These are phyloP conservation scores for Choloepus didactylus DNA, from an alignment of 2,797 vertebrate species.

Conservation along the genomic window DNA sequence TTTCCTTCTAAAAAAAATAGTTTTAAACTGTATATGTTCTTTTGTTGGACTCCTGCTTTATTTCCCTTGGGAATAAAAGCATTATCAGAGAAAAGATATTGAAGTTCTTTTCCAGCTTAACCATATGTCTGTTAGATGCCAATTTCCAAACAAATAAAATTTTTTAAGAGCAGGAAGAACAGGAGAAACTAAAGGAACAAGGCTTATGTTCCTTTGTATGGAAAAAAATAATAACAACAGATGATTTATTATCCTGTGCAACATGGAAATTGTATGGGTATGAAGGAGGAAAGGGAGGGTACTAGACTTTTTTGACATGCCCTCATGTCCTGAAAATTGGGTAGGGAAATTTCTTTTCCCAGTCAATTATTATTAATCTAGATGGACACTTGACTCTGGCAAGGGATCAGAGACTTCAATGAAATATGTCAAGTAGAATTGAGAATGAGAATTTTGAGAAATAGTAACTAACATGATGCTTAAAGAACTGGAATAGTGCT, in stretches of 20 bases:
- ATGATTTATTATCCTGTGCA: not conserved
- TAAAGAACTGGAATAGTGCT: not conserved
- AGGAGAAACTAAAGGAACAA: not conserved
- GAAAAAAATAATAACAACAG: not conserved
- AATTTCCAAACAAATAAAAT: not conserved
- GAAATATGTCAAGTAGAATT: not conserved
- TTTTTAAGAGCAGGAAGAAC: not conserved
- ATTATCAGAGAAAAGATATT: not conserved
- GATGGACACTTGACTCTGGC: not conserved
- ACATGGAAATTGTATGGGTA: accelerated
- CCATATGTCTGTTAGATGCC: not conserved
- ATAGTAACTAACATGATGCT: not conserved
- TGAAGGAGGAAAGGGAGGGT: not conserved
- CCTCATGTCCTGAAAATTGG: not conserved
- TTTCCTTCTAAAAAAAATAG: not conserved
- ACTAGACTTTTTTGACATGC: not conserved
- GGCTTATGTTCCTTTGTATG: not conserved
- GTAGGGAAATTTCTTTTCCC: not conserved
- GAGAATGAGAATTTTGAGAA: not conserved
- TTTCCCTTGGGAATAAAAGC: slow-evolving; percentile 24
- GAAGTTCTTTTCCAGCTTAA: not conserved
- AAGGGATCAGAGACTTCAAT: not conserved
- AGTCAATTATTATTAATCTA: not conserved
- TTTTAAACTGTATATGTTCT: not conserved
- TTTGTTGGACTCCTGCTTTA: not conserved